Base-by-base conservation (phyloP, 1,140 invertebrate genomes). In the Heliconius melpomene region DNA sequence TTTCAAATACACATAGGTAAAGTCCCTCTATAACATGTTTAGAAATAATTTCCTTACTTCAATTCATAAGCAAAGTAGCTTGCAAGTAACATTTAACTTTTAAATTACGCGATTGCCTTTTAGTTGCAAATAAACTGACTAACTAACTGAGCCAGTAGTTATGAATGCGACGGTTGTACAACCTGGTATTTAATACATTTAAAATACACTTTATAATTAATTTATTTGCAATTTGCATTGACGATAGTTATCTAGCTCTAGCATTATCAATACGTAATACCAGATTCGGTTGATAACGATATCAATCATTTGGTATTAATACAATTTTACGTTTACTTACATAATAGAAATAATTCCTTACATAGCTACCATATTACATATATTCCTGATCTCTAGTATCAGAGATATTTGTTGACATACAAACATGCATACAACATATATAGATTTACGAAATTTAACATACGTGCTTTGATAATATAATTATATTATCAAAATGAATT, bases 61-160 rank as follows among this genome's bases (percentile, higher is more conserved):
- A 29, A 66, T 29, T 66, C 13, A 66, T 16, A 66, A 13, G 1
- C 60, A 66, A 66, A 29, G 9, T 66, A 66, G n/a, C n/a, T 57
- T 23, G n/a, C 9, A 57, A n/a, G 74, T 50, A 72, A 32, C 70
- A 80, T 76, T 80, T 80, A 73, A 75, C 66, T 54, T 73, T 52
- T 66, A 73, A 77, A 82, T 82, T 74, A 79, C 84, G 83, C 81
- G 82, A 83, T 82, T 81, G 79, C 79, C 76, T 79, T 79, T 75
- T 78, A 83, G 83, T 90, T 89, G 87, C 86, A 90, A 88, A 90
- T 91, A 20, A 52, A 52, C 50, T 52, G 6, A 87, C 82, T 83
- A 57, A 23, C 54, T 23, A 23, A 23, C 60, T 86, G 46, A 72
- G 70, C 77, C 26, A 54, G 72, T 78, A 40, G 72, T 60, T 75